A percentile compares a stretch with the other conserved stretches of the same genome.
These are phyloP conservation scores for Melanotaenia nigrans DNA, from an alignment of 2,797 vertebrate species.

Conservation along the genomic window DNA sequence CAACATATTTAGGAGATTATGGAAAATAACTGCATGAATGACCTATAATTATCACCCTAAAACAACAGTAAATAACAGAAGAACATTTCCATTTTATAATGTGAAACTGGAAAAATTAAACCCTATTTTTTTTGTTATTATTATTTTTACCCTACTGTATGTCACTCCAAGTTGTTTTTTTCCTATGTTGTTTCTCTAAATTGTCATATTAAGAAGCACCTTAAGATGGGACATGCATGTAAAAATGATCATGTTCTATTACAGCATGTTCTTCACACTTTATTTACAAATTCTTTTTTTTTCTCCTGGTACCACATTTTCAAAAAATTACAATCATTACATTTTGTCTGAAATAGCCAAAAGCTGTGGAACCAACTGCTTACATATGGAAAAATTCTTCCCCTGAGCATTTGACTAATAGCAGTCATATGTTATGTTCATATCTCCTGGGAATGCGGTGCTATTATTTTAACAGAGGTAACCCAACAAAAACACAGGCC, in stretches of 20 bases:
- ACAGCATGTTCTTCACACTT: constrained; percentile 28
- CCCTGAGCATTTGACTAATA: constrained; percentile 66
- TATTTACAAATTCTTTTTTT: constrained; percentile 16
- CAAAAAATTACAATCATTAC: constrained; percentile 55
- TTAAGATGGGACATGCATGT: constrained; percentile 45
- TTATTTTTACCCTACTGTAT: too few species aligned
- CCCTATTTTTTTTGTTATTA: background rate
- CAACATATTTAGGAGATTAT: constrained; percentile 30
- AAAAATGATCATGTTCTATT: constrained; percentile 37
- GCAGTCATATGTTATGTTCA: constrained; percentile 65
- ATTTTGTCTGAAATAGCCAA: constrained; percentile 46
- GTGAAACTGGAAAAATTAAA: background rate
- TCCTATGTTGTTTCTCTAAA: constrained; percentile 28
- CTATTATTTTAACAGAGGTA: constrained; percentile 66
- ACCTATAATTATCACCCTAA: constrained; percentile 44
- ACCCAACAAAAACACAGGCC: constrained; percentile 70
- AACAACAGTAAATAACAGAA: constrained; percentile 34
- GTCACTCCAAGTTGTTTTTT: constrained; percentile 19
- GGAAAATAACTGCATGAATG: constrained; percentile 39
- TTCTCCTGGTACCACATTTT: background rate
- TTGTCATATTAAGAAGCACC: constrained; percentile 51
- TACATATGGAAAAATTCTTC: constrained; percentile 63
- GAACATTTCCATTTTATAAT: constrained; percentile 20
- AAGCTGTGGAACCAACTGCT: constrained; percentile 58
- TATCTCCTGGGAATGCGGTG: constrained; percentile 53